Evolutionary conservation across 2,888 invertebrate genomes (phyloP), one percentile per base, ranked within the genome.

Genomic region (Geophilus truncorum): DNA sequence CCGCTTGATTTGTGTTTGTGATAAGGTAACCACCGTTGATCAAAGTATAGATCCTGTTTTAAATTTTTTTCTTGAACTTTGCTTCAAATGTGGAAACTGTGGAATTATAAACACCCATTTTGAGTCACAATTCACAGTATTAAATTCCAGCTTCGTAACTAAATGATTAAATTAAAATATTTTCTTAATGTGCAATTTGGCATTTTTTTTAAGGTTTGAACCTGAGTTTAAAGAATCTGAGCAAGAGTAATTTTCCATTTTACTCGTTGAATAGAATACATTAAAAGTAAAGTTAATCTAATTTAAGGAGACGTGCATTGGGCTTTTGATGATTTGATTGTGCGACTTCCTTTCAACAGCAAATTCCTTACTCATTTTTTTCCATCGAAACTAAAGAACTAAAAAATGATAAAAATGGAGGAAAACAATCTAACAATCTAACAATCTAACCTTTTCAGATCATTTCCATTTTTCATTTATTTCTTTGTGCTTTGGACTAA

Each of bases 191-290:
- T 45, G 15, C n/a, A n/a, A n/a, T n/a, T n/a, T n/a, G n/a, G n/a
- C n/a, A n/a, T n/a, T n/a, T n/a, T 45, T n/a, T 45, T 45, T 45
- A n/a, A 3, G 3, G 12, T n/a, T 45, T 45, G 12, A 15, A 15
- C 5, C 5, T 45, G 5, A 15, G 5, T 45, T n/a, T 15, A 23
- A 62, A 15, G 28, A 62, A 28, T 25, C 62, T 62, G 62, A 28
- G 62, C n/a, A 15, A 10, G 62, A 62, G 62, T 62, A 62, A 62
- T 62, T 62, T 62, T 62, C 62, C 62, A 62, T 62, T 62, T 62
- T 62, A 62, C 15, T 62, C 62, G 9, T 62, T 62, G 62, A 62
- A 62, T 62, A 62, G 62, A 62, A 62, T 62, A 62, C 25, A 62
- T 62, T 62, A 62, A 62, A 62, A 62, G 62, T 62, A 23, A 57